phyloP scores from a whole-genome alignment of 2,888 invertebrate genomes.

The Thumatha senex region DNA sequence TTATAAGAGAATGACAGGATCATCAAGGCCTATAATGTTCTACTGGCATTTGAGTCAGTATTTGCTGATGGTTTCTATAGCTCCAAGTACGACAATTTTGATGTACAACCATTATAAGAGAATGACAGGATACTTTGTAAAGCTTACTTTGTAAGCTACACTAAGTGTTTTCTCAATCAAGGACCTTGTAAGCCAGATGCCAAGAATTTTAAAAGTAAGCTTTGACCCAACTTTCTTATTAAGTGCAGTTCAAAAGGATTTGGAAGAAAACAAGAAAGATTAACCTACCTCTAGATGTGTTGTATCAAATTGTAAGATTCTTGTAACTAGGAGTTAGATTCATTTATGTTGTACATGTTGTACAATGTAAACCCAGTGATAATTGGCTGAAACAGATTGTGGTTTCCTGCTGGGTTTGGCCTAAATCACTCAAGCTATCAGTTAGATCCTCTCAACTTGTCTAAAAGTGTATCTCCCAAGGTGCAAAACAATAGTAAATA shows the following conservation, averaged over 20 bases:
- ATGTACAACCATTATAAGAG: slow-evolving; percentile 86
- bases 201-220: slow-evolving; percentile 88
- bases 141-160: slow-evolving; percentile 86
- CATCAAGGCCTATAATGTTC: slow-evolving; percentile 33
- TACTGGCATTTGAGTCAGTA: slow-evolving; percentile 33
- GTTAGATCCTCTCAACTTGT: no score
- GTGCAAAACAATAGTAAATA: no score
- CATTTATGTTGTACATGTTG: no score
- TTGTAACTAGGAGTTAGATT: no score
- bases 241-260: neutral
- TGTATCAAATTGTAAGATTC: no score
- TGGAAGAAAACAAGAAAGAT: no score
- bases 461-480: no score
- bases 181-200: slow-evolving; percentile 89
- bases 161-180: slow-evolving; percentile 86
- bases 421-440: no score
- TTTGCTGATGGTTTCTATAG: slow-evolving; percentile 81
- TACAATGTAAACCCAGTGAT: no score
- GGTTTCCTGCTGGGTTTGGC: no score
- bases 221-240: slow-evolving; percentile 12
- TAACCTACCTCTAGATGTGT: no score
- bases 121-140: slow-evolving; percentile 89
- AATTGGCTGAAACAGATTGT: no score
- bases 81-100: slow-evolving; percentile 87
- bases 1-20: slow-evolving; percentile 87